Conservation (phyloP, 2,113 vertebrate species). For the Hemichromis elongatus region DNA sequence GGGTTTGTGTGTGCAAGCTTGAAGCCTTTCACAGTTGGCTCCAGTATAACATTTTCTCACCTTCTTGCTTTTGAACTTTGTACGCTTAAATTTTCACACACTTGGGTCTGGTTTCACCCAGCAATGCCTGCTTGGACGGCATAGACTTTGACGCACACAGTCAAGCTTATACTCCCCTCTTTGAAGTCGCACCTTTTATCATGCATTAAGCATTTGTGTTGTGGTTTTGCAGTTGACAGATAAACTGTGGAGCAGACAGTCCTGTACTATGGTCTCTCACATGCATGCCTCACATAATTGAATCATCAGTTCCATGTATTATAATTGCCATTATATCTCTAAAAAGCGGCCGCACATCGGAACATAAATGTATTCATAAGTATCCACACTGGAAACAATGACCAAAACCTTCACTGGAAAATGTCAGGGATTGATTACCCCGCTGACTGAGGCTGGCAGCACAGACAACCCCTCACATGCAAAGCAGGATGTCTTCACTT, state of each 20-base stretch:
- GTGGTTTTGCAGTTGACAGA: not conserved
- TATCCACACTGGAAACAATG: not conserved
- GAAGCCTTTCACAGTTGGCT: not conserved
- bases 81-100: not conserved
- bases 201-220: not conserved
- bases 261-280: not conserved
- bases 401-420: not conserved
- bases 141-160: not conserved
- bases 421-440: not conserved
- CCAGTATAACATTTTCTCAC: not conserved
- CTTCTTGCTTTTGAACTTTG: conserved; percentile 14
- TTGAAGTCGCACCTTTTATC: not conserved
- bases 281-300: not conserved
- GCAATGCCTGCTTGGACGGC: not conserved
- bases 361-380: not conserved
- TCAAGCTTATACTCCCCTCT: not conserved
- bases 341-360: not conserved
- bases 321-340: not conserved
- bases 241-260: not conserved
- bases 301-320: not conserved
- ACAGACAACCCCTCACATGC: not conserved
- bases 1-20: not conserved
- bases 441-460: not conserved
- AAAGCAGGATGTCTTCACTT: not conserved
- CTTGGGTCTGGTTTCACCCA: not conserved